phyloP scores from a whole-genome alignment of 53 echinoderm and acorn worm genomes.

The Holothuria scabra region DNA sequence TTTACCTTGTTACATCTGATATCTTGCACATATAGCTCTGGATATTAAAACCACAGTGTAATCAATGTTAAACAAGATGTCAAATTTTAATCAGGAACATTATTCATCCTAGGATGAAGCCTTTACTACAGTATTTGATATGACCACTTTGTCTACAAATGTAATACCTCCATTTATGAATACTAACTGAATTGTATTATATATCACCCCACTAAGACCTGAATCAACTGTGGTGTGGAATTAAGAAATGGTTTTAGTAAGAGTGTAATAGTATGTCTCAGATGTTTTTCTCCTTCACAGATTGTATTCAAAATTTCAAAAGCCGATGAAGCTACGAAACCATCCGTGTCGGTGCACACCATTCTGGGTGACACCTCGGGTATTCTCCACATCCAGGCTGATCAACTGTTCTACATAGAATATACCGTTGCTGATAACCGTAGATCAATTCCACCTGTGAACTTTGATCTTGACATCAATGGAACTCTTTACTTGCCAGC shows the following conservation, averaged over 20 bases:
- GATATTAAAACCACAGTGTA: no score
- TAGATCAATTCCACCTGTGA: conserved; percentile 80
- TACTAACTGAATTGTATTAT: no score
- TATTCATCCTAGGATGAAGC: no score
- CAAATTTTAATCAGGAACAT: no score
- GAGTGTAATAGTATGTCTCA: background rate
- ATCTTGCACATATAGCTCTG: no score
- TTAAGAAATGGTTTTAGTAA: background rate
- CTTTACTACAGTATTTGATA: no score
- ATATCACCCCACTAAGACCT: no score
- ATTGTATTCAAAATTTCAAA: background rate
- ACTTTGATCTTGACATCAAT: conserved; percentile 71
- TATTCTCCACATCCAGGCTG: conserved; percentile 64
- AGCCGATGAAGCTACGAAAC: conserved; percentile 17
- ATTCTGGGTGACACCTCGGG: conserved; percentile 79
- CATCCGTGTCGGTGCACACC: conserved; percentile 69
- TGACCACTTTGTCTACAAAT: no score
- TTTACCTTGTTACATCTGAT: no score
- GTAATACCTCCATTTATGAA: no score
- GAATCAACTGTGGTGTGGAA: no score
- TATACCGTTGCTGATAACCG: conserved; percentile 68
- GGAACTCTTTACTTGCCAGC: conserved; percentile 68
- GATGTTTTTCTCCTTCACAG: background rate
- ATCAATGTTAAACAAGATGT: no score
- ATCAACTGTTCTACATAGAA: conserved; percentile 86